A percentile compares a stretch with the other conserved stretches of the same genome.
phyloP scores from a whole-genome alignment of 2,888 invertebrate genomes.

The Steinernema carpocapsae region DNA sequence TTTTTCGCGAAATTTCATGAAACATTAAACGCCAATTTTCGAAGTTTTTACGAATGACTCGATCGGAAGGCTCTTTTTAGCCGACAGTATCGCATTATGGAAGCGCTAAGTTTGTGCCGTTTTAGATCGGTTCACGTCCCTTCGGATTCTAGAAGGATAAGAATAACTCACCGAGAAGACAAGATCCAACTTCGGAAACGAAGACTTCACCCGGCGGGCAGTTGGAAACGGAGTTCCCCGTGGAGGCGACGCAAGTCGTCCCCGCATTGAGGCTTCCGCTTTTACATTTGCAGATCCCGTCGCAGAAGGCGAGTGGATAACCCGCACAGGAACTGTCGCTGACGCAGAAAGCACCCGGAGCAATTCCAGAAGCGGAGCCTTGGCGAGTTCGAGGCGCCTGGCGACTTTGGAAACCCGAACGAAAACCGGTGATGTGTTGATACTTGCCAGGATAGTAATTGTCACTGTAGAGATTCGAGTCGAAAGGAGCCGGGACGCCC shows the following conservation, averaged over 20 bases:
- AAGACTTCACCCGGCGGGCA: slow-evolving; percentile 66
- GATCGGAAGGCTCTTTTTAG: too few species aligned
- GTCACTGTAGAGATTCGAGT: not conserved
- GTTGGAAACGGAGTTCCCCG: slow-evolving; percentile 47
- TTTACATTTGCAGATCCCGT: slow-evolving; percentile 66
- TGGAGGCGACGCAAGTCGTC: slow-evolving; percentile 62
- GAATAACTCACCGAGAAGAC: slow-evolving; percentile 63
- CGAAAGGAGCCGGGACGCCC: slow-evolving; percentile 19
- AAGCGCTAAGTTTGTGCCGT: too few species aligned
- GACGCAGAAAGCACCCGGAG: slow-evolving; percentile 49
- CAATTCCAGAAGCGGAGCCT: slow-evolving; percentile 15
- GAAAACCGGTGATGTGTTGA: slow-evolving; percentile 25
- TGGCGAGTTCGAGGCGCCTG: too few species aligned
- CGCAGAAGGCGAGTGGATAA: slow-evolving; percentile 66
- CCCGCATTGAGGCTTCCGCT: slow-evolving; percentile 67
- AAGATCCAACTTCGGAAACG: slow-evolving; percentile 67
- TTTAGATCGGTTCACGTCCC: too few species aligned
- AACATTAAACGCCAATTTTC: not conserved
- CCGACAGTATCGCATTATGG: too few species aligned
- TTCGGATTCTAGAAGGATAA: too few species aligned
- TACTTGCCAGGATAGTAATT: slow-evolving; percentile 28
- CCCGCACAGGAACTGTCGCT: slow-evolving; percentile 66
- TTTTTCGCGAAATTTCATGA: not conserved
- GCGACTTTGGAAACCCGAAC: not conserved
- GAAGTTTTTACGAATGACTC: too few species aligned